Evolutionary conservation across 2,113 vertebrate species (phyloP), one percentile per base, ranked within the genome.

Genomic region (Labrus mixtus): DNA sequence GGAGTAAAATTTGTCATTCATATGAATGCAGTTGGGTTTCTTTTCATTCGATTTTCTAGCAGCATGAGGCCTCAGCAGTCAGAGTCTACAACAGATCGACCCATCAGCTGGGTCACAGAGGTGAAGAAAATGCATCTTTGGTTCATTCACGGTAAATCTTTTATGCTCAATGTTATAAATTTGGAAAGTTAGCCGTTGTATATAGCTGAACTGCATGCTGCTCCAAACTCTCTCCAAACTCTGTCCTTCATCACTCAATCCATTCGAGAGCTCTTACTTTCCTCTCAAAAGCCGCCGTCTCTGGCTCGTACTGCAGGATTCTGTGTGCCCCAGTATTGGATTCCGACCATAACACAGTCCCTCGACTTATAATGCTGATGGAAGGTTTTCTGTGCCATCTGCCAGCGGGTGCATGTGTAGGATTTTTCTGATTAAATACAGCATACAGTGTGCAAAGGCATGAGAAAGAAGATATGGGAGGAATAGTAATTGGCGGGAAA

Each of bases 301-400:
- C 41, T 64, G 50, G 61, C 50, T 81, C 53, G 57, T 63, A 50
- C 59, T 48, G 66, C 61, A 73, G 59, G 65, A 60, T 56, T 54
- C 71, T 51, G 20, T 64, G 41, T 80, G 41, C 68, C 37, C 56
- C 46, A 12, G 6, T 54, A 67, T 36, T 87, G 72, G 78, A 87
- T 56, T 41, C 76, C 37, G 73, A 91, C 83, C 89, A 91, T 74
- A 81, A 46, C 55, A 81, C 36, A 59, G 72, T 74, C 62, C 23
- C 72, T 48, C 2, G 16, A 12, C 41, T 36, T 51, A 67, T 79
- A 82, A 66, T 81, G 81, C 86, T 85, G 79, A 89, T 73, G 70
- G 66, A 77, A 53, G 45, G 51, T 41, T 85, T 89, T 76, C 29
- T 76, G n/a, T 78, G 66, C 78, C 68, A 84, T 83, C 70, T 85